Evolutionary conservation across 2,888 invertebrate species (phyloP).

Genomic region (Lycocerus yunnanus): DNA sequence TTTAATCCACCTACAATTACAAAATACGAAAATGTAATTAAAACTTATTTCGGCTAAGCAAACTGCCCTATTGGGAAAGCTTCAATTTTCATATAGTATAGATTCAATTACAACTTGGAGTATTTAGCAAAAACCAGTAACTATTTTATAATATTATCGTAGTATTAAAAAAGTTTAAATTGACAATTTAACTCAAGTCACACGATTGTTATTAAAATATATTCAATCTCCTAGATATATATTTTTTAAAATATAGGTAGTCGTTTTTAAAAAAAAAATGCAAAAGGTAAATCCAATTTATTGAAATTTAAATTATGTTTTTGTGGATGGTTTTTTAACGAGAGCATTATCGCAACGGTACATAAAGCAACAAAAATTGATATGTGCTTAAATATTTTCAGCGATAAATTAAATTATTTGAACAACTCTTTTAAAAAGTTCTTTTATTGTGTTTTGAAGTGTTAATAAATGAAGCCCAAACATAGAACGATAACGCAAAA

Average conservation of each 20-base stretch:
- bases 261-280: too few species aligned
- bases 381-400: background rate
- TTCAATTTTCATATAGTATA: background rate
- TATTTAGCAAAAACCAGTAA: too few species aligned
- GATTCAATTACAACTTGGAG: background rate
- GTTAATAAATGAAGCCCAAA: background rate
- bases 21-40: background rate
- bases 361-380: background rate
- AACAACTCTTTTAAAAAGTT: background rate
- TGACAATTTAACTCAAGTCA: too few species aligned
- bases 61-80: background rate
- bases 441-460: background rate
- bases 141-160: too few species aligned
- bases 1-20: background rate
- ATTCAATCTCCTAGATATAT: too few species aligned
- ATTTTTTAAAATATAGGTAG: too few species aligned
- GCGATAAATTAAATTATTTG: background rate
- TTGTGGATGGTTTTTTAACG: background rate
- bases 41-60: background rate
- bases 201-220: too few species aligned
- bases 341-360: background rate
- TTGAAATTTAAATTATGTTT: background rate
- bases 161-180: too few species aligned
- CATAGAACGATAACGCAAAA: background rate
- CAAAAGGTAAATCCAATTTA: background rate